A percentile compares a stretch with the other conserved stretches of the same genome.
phyloP scores from a whole-genome alignment of 2,113 vertebrate genomes.

The Emydocephalus ijimae region DNA sequence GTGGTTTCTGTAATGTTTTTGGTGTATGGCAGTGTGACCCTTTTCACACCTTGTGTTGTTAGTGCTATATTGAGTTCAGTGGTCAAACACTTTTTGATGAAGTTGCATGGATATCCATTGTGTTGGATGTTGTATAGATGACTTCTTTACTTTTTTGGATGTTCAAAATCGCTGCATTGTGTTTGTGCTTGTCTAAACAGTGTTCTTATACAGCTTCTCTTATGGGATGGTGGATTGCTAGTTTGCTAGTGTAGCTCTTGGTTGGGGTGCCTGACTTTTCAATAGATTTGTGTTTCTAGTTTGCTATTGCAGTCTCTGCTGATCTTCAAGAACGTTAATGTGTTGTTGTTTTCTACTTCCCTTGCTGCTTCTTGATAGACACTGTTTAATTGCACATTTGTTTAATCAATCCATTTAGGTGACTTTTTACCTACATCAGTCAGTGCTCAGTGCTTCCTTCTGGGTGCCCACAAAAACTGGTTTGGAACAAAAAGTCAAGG shows the following conservation, averaged over 20 bases:
- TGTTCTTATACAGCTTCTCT: neutral
- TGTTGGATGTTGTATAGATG: neutral
- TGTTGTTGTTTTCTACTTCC: neutral
- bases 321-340: neutral
- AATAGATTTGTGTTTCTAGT: neutral
- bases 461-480: neutral
- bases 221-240: neutral
- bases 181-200: neutral
- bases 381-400: neutral
- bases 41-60: neutral
- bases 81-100: neutral
- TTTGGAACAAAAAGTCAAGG: neutral
- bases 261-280: neutral
- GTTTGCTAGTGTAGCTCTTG: neutral
- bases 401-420: neutral
- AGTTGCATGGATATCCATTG: neutral
- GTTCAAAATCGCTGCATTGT: neutral
- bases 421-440: neutral
- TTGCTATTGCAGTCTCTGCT: neutral
- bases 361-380: neutral
- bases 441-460: neutral
- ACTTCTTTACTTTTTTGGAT: no score
- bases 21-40: neutral
- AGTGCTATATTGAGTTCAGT: neutral
- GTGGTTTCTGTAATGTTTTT: neutral